Base-by-base conservation (phyloP, 2,113 vertebrate species). In the Crotalus helleri region DNA sequence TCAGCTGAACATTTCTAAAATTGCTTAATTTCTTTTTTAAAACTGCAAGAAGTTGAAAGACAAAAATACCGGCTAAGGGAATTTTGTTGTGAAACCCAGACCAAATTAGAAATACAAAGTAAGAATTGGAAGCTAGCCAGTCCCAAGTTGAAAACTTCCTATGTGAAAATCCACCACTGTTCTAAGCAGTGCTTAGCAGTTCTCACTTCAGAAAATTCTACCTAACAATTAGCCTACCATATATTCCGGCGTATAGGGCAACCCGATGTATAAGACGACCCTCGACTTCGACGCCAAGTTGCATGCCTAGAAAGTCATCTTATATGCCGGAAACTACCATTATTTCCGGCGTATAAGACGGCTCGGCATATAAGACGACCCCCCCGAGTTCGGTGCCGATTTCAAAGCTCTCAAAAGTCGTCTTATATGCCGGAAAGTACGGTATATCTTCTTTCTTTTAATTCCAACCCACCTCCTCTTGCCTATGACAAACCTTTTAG, bases 1-100 rank as follows among this genome's bases (percentile, higher is more conserved):
- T 93, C 81, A 87, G 53, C 89, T 44, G 64, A 54, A 90, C 92
- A 90, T 24, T 93, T 64, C 88, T 90, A 93, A 61, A 93, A 93
- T 90, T 46, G n/a, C 61, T 93, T 90, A 59, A 93, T 59, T 85
- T 21, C 23, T 21, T 58, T 85, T 85, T 51, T 33, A 53, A 46
- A 86, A 21, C 3, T 46, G 44, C 39, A 85, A 85, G 6, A 23
- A 39, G 39, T n/a, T 26, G 87, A n/a, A 64, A 39, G 61, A 13
- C 11, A 53, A 33, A 33, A 54, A 69, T 74, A 74, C 12, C 53
- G 19, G 33, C 23, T n/a, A n/a, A 90, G 19, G 19, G 33, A 44
- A 81, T 44, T 81, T 44, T 8, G 74, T 44, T 15, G 17, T 23
- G 74, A 81, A 81, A 81, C 17, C 17, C 33, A 10, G 33, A 19